A percentile compares a stretch with the other conserved stretches of the same genome.
These are phyloP conservation scores for Noctuana brunneofusca DNA, from an alignment of 2,888 invertebrate species.

Conservation along the genomic window DNA sequence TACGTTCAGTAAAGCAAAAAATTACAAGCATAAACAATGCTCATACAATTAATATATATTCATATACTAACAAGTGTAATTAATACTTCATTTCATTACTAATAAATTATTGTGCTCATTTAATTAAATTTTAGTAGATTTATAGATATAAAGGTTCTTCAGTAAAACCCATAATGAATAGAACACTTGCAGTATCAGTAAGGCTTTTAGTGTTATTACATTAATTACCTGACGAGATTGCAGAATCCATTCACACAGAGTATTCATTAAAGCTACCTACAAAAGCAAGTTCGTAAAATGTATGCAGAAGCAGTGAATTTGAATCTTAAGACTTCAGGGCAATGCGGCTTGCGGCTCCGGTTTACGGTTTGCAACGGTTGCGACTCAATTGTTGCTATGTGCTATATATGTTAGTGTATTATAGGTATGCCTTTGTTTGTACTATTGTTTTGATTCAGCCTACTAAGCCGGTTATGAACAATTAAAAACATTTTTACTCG, in stretches of 20 bases:
- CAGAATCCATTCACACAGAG: slow-evolving; percentile 11
- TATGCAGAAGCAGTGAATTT: neutral
- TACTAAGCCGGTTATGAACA: too few relatives aligned
- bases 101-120: neutral
- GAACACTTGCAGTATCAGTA: slow-evolving; percentile 1
- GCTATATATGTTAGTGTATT: too few relatives aligned
- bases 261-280: slow-evolving; percentile 5
- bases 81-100: too few relatives aligned
- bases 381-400: neutral
- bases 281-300: neutral
- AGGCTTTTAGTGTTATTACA: slow-evolving; percentile 19
- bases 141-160: neutral
- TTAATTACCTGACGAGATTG: slow-evolving; percentile 22
- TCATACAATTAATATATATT: too few relatives aligned
- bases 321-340: neutral
- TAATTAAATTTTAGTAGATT: neutral
- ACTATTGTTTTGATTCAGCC: too few relatives aligned
- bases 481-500: too few relatives aligned
- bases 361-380: neutral
- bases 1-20: too few relatives aligned
- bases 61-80: too few relatives aligned
- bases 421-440: too few relatives aligned
- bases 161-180: slow-evolving; percentile 13
- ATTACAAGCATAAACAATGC: too few relatives aligned
- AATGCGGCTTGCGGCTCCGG: neutral